Evolutionary conservation across 2,113 vertebrate genomes (phyloP).

Genomic region (Sigmodon hispidus): DNA sequence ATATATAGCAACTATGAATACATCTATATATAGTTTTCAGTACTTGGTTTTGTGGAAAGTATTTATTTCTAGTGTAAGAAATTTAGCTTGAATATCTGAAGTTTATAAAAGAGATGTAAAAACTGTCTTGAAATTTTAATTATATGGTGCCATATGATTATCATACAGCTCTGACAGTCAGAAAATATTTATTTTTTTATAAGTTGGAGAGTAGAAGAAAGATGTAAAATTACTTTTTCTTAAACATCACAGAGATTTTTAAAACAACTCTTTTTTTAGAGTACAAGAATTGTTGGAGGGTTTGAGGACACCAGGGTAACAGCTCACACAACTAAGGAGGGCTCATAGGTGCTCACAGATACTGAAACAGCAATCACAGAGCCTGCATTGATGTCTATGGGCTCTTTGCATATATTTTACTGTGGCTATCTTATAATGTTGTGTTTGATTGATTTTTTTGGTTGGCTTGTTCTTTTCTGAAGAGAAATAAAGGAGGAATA

Average conservation of each 20-base stretch:
- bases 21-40: neutral
- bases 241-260: neutral
- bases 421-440: too few relatives aligned
- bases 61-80: neutral
- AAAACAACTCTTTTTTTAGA: neutral
- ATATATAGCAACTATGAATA: neutral
- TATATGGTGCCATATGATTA: neutral
- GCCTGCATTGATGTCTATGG: neutral
- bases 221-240: neutral
- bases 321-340: neutral
- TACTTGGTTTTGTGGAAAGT: slow-evolving; percentile 26
- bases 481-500: too few relatives aligned
- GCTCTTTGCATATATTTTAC: too few relatives aligned
- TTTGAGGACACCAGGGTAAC: neutral
- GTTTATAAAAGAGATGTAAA: neutral
- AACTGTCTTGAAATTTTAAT: slow-evolving; percentile 20
- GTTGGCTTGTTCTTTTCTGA: too few relatives aligned
- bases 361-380: neutral
- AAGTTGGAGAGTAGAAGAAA: neutral
- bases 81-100: neutral
- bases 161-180: neutral
- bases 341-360: neutral
- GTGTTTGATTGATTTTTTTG: too few relatives aligned
- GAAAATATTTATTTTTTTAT: neutral
- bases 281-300: neutral